phyloP scores from a whole-genome alignment of 2,888 invertebrate species.

The Stenotaenia linearis region DNA sequence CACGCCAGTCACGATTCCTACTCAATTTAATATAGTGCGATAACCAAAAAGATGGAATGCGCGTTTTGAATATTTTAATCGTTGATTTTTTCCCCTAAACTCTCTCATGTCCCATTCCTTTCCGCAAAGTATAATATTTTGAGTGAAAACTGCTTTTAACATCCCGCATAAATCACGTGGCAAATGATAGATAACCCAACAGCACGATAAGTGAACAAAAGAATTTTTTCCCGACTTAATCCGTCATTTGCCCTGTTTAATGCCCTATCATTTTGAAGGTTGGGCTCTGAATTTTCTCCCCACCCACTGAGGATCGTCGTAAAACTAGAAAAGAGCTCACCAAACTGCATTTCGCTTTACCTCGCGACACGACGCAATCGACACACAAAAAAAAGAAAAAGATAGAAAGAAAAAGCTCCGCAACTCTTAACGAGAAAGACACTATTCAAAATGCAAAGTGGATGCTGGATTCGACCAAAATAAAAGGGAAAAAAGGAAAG shows the following conservation, averaged over 20 bases:
- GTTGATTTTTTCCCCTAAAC: background rate
- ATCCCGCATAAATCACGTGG: conserved; percentile 1
- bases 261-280: conserved; percentile 26
- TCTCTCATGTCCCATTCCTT: background rate
- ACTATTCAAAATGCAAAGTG: conserved; percentile 26
- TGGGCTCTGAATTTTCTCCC: conserved; percentile 20
- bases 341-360: conserved; percentile 17
- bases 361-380: conserved; percentile 6
- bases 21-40: conserved; percentile 5
- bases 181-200: conserved; percentile 3
- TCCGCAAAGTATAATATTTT: background rate
- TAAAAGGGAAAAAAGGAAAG: background rate
- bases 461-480: background rate
- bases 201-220: conserved; percentile 5
- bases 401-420: background rate
- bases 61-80: conserved; percentile 12
- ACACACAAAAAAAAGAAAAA: background rate
- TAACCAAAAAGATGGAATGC: conserved; percentile 13
- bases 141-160: conserved; percentile 1
- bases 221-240: conserved; percentile 14
- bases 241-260: conserved; percentile 20
- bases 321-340: conserved; percentile 8
- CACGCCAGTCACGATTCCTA: background rate
- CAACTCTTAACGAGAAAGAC: conserved; percentile 14
- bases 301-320: conserved; percentile 20